Evolutionary conservation across 1,140 invertebrate genomes (phyloP).

Genomic region (Alviniconcha marisindica): DNA sequence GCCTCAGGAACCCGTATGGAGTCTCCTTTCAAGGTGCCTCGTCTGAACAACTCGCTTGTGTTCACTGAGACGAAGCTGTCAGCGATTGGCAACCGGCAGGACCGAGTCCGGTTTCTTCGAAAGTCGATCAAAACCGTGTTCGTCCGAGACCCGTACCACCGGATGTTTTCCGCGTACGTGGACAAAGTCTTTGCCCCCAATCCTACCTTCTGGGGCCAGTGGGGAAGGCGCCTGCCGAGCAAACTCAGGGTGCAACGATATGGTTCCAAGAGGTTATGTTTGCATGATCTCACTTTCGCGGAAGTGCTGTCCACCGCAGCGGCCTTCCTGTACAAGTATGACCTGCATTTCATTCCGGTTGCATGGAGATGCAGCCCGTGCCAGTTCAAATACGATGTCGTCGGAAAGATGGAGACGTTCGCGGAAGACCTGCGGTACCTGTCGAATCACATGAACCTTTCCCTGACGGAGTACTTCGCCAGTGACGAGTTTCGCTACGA

Average conservation of each 20-base stretch:
- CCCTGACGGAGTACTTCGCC: constrained; percentile 48
- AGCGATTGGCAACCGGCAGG: background rate
- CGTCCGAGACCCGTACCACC: constrained; percentile 36
- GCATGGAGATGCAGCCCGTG: constrained; percentile 67
- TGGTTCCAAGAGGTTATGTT: background rate
- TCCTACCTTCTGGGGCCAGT: constrained; percentile 32
- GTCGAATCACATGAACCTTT: constrained; percentile 55
- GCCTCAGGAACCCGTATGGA: background rate
- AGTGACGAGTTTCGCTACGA: constrained; percentile 55
- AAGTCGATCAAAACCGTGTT: constrained; percentile 25
- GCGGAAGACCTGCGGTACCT: constrained; percentile 64
- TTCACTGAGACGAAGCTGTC: background rate
- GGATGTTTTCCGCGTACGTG: constrained; percentile 41
- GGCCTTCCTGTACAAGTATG: constrained; percentile 27
- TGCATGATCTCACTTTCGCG: background rate
- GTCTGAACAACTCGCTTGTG: too few species aligned
- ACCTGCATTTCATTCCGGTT: constrained; percentile 64
- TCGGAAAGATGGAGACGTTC: constrained; percentile 69
- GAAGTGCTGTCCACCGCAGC: background rate
- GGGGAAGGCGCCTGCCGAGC: background rate
- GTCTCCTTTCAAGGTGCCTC: background rate
- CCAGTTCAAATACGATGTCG: constrained; percentile 64
- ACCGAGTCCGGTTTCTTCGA: background rate
- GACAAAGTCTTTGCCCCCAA: constrained; percentile 42
- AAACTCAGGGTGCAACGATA: background rate